These are phyloP conservation scores for Drosophila demipolita DNA, from an alignment of 2,888 invertebrate species.

Conservation along the genomic window DNA sequence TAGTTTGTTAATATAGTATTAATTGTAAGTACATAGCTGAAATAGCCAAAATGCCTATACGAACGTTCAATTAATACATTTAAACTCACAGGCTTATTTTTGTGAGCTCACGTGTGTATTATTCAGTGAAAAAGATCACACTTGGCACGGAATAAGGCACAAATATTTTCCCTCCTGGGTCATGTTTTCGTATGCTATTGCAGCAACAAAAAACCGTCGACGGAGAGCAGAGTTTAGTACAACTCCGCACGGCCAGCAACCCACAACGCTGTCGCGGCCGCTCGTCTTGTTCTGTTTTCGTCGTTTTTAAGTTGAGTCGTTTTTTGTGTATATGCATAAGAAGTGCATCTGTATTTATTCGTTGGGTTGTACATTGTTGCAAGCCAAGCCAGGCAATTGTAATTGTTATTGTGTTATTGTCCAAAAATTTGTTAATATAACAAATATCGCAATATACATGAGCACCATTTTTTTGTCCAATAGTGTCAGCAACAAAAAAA, in stretches of 20 bases:
- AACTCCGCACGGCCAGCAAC: constrained; percentile 75
- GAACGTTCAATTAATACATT: not conserved
- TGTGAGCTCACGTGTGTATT: not conserved
- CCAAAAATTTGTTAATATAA: constrained; percentile 39
- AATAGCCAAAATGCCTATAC: not conserved
- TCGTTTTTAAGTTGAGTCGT: constrained; percentile 67
- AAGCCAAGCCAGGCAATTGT: constrained; percentile 32
- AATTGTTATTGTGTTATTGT: constrained; percentile 44
- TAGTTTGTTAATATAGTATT: not conserved
- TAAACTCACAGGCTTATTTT: not conserved
- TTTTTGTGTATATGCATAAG: constrained; percentile 67
- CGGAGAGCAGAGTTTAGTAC: constrained; percentile 71
- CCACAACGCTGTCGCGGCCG: constrained; percentile 63
- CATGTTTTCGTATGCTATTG: constrained; percentile 55
- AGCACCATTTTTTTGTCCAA: constrained; percentile 31
- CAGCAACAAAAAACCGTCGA: constrained; percentile 61
- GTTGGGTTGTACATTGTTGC: constrained; percentile 48
- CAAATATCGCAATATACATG: constrained; percentile 37
- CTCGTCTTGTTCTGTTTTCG: constrained; percentile 59
- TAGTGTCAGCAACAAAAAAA: constrained; percentile 37
- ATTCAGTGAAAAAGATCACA: not conserved
- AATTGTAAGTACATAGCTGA: not conserved
- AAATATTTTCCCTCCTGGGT: constrained; percentile 47
- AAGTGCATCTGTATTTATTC: constrained; percentile 53
- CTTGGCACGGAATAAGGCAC: constrained; percentile 22